Conservation (phyloP, 1,140 invertebrate genomes). For the Fopius arisanus region DNA sequence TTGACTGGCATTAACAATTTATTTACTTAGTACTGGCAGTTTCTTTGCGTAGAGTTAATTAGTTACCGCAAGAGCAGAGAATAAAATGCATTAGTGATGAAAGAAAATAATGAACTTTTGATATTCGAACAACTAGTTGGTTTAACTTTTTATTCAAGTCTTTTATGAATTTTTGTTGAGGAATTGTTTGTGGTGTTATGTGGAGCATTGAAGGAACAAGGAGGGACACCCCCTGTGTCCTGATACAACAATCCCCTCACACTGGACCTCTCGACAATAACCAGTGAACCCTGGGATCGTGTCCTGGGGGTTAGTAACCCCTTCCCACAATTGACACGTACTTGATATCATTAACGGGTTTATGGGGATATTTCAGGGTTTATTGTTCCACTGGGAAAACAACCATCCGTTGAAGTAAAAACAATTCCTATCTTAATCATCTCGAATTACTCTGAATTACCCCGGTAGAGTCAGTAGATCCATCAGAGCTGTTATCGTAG, state of each 20-base stretch:
- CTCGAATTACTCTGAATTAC: too few species aligned
- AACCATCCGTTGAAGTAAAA: too few species aligned
- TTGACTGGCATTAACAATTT: slow-evolving; percentile 48
- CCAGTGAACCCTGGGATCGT: slow-evolving; percentile 1
- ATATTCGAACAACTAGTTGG: background rate
- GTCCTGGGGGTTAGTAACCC: background rate
- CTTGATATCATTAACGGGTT: too few species aligned
- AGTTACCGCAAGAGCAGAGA: slow-evolving; percentile 56
- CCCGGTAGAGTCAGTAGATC: too few species aligned
- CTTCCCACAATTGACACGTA: background rate
- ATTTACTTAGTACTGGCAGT: slow-evolving; percentile 37
- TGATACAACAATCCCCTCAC: background rate
- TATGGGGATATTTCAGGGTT: too few species aligned
- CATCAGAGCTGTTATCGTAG: too few species aligned
- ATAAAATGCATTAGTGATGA: slow-evolving; percentile 34
- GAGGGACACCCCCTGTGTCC: background rate
- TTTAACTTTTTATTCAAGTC: background rate
- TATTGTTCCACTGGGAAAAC: too few species aligned
- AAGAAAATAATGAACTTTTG: background rate
- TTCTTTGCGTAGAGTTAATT: slow-evolving; percentile 55
- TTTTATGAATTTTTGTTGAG: background rate
- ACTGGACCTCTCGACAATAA: background rate
- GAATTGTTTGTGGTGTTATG: slow-evolving; percentile 5
- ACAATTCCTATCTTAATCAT: too few species aligned
- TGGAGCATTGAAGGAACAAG: background rate